Conservation (phyloP, 2,113 vertebrate genomes). For the Vulpes ferrilata region DNA sequence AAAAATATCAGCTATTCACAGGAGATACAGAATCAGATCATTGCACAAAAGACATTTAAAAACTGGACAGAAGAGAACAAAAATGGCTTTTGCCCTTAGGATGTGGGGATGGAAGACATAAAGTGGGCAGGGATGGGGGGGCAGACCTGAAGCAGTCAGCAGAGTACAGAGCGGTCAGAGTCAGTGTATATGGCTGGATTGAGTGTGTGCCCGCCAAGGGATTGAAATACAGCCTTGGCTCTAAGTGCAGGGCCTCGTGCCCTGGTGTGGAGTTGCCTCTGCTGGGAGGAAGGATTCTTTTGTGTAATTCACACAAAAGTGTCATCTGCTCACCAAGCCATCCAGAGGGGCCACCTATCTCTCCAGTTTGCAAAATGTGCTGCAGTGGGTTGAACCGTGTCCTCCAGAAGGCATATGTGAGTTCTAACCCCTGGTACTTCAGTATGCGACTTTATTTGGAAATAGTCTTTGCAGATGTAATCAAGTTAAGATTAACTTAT, state of each 20-base stretch:
- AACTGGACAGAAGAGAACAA: not conserved
- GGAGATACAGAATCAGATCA: constrained; percentile 39
- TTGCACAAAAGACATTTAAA: not conserved
- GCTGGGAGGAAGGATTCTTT: not conserved
- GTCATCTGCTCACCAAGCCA: not conserved
- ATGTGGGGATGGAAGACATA: not conserved
- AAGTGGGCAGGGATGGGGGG: not conserved
- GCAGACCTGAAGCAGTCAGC: not conserved
- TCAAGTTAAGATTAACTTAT: not conserved
- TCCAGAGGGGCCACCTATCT: not conserved
- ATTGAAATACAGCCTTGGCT: constrained; percentile 17
- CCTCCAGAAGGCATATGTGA: not conserved
- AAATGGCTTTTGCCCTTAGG: not conserved
- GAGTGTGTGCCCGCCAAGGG: not conserved
- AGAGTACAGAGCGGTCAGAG: not conserved
- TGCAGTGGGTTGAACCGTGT: not conserved
- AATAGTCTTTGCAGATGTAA: not conserved
- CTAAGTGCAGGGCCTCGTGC: not conserved
- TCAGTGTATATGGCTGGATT: not conserved
- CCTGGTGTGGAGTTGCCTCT: not conserved
- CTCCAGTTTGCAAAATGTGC: not conserved
- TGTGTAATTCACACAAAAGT: not conserved
- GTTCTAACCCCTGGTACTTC: not conserved
- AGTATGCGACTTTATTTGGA: not conserved
- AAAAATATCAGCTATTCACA: not conserved